Conservation (phyloP, 1,140 invertebrate genomes). For the Pinna nobilis region DNA sequence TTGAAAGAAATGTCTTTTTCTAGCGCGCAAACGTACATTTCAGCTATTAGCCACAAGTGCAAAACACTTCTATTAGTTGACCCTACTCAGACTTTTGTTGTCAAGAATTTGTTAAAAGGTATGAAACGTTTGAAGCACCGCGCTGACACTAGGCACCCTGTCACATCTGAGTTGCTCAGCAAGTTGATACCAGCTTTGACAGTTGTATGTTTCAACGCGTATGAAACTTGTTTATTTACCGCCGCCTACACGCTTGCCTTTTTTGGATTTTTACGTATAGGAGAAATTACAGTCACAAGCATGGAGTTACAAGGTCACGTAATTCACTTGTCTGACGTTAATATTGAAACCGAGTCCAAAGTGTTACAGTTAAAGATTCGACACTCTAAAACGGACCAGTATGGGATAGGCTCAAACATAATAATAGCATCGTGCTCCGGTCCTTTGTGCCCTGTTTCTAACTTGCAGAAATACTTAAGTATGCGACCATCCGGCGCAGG, state of each 20-base stretch:
- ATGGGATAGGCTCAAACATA: neutral
- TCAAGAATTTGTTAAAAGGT: constrained; percentile 2
- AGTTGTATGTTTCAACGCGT: constrained; percentile 9
- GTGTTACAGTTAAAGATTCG: neutral
- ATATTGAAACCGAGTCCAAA: neutral
- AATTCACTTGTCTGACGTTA: neutral
- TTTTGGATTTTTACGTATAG: constrained; percentile 17
- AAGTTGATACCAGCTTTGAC: neutral
- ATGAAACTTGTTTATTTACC: constrained; percentile 7
- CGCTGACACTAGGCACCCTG: neutral
- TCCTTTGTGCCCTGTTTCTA: neutral
- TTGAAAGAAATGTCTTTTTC: neutral
- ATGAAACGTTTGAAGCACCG: neutral
- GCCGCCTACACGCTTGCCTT: constrained; percentile 20
- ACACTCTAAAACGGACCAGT: neutral
- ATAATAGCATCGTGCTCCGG: neutral
- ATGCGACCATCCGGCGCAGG: neutral
- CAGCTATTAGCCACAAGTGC: neutral
- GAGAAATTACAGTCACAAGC: constrained; percentile 1
- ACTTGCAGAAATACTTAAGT: neutral
- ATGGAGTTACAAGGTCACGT: neutral
- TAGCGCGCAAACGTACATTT: neutral
- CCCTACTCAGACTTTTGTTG: constrained; percentile 14
- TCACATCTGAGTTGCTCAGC: neutral
- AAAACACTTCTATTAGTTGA: neutral